Conservation (phyloP, 2,113 vertebrate genomes). For the Pteronura brasiliensis region DNA sequence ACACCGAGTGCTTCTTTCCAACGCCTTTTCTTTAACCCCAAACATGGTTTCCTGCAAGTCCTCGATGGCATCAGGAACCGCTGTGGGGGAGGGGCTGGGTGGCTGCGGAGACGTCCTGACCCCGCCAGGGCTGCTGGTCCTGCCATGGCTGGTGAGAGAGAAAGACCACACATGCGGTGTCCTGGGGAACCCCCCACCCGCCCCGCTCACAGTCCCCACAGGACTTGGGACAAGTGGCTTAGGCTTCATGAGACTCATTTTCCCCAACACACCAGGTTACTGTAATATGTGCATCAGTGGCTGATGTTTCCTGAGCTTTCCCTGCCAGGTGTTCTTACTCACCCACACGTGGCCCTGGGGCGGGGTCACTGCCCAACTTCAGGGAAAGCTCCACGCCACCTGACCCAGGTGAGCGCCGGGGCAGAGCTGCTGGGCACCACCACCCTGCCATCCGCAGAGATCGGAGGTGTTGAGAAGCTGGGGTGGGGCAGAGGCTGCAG, state of each 20-base stretch:
- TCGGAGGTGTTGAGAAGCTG: rapidly evolving
- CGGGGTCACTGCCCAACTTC: rapidly evolving
- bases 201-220: rapidly evolving
- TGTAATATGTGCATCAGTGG: rapidly evolving
- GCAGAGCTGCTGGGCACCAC: rapidly evolving
- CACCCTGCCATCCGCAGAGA: rapidly evolving
- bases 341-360: rapidly evolving
- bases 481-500: rapidly evolving
- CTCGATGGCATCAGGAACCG: background rate
- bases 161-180: rapidly evolving
- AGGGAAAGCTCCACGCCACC: background rate
- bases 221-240: background rate
- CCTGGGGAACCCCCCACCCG: rapidly evolving
- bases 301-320: background rate
- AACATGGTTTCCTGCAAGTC: constrained; percentile 63
- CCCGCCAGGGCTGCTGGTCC: background rate
- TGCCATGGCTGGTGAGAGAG: background rate
- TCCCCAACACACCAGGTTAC: background rate
- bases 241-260: background rate
- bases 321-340: rapidly evolving
- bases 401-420: background rate
- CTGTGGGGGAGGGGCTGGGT: rapidly evolving
- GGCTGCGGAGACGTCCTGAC: background rate
- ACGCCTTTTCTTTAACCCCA: constrained; percentile 66
- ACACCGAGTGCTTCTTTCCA: constrained; percentile 82